Base-by-base conservation (phyloP, 2,113 vertebrate species). In the Silurus meridionalis region DNA sequence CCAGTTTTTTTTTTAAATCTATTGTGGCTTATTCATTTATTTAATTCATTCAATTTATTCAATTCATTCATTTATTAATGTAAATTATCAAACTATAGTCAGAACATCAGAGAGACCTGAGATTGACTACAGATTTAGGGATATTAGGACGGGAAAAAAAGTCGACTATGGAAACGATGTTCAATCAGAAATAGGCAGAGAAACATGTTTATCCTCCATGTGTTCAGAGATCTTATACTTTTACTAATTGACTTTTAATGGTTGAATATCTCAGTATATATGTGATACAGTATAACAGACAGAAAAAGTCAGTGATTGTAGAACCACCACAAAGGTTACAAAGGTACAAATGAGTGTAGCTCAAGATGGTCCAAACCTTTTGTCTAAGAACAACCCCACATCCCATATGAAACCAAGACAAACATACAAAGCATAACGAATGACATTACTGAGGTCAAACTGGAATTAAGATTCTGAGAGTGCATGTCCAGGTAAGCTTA, bases 401-500 rank as follows among this genome's bases (percentile, higher is more conserved):
- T 14, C 9, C 4, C n/a, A 37, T 17, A 80, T 2, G 1, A 8
- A 5, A 23, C 17, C 25, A 37, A 37, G 9, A 80, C 9, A 2
- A 15, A 19, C 25, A 37, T 8, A 6, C n/a, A 58, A 37, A 58
- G 13, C 17, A 57, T 8, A 58, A 79, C 2, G 8, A 0, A 17
- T 21, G 9, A 28, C 17, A 60, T 17, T 0, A 37, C 15, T 58
- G 0, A 80, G 21, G 74, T 14, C 74, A n/a, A 14, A n/a, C 21
- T n/a, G 21, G 10, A 77, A 15, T 23, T 37, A n/a, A 13, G 23
- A 64, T 37, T 37, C 28, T 37, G 28, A 37, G 28, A 80, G 5
- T 61, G 15, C 15, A 19, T 52, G 60, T 25, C 21, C 80, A 79
- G n/a, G 53, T 10, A 14, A 17, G 1, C 89, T 80, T 89, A 95